phyloP scores from a whole-genome alignment of 2,888 invertebrate species.

The Hirtodrosophila cameraria region DNA sequence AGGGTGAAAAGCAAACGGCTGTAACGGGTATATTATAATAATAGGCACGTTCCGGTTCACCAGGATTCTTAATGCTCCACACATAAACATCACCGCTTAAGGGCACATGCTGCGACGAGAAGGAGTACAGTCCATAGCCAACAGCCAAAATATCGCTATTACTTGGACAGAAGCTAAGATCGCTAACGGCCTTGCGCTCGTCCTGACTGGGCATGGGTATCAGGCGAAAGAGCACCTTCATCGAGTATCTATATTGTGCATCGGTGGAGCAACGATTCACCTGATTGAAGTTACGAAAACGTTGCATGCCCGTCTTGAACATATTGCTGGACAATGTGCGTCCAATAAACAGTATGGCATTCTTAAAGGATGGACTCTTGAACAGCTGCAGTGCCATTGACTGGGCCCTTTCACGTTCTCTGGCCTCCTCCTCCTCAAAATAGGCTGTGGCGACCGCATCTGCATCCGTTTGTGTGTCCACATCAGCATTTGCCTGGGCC shows the following conservation, averaged over 20 bases:
- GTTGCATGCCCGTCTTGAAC: conserved; percentile 87
- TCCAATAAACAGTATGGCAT: conserved; percentile 87
- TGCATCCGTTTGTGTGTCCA: neutral
- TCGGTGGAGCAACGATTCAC: conserved; percentile 87
- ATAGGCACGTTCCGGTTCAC: conserved; percentile 89
- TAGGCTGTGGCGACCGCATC: conserved; percentile 12
- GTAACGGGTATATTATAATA: conserved; percentile 88
- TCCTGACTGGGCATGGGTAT: conserved; percentile 84
- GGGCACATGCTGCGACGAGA: conserved; percentile 85
- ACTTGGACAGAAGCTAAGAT: conserved; percentile 87
- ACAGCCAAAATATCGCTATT: conserved; percentile 90
- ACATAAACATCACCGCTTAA: conserved; percentile 88
- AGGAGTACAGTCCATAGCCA: conserved; percentile 89
- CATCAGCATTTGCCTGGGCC: neutral
- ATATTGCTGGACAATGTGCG: conserved; percentile 89
- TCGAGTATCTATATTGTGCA: conserved; percentile 87
- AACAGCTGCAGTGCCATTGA: conserved; percentile 10
- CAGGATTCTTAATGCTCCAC: conserved; percentile 93
- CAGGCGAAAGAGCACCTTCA: conserved; percentile 89
- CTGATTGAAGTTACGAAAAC: conserved; percentile 87
- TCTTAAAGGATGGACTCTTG: conserved; percentile 84
- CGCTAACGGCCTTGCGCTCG: conserved; percentile 85
- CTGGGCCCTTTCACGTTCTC: conserved; percentile 41
- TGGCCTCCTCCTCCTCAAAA: conserved; percentile 50
- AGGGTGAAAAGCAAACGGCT: conserved; percentile 88